A percentile compares a stretch with the other conserved stretches of the same genome.
Evolutionary conservation across 2,888 invertebrate genomes (phyloP).

Genomic region (Sphinx pinastri): DNA sequence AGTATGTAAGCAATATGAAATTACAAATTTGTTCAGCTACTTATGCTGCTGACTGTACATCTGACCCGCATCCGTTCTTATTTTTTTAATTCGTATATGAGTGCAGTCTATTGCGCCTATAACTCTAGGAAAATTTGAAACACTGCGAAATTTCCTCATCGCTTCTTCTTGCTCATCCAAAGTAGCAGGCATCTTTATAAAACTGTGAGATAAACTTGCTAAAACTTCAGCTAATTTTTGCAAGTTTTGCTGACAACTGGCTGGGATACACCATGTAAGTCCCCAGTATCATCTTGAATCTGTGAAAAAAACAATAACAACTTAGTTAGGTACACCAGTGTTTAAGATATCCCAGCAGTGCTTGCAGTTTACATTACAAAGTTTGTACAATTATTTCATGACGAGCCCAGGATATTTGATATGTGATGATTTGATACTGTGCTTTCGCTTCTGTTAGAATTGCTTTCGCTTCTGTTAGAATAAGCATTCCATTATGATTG

Average conservation of each 20-base stretch:
- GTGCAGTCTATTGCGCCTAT: no score
- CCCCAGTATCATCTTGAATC: conserved; percentile 33
- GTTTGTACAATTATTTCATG: conserved; percentile 10
- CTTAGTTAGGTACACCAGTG: conserved; percentile 6
- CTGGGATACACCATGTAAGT: conserved; percentile 31
- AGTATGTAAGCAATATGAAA: no score
- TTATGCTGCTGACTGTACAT: no score
- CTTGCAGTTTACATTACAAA: background rate
- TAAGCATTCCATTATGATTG: no score
- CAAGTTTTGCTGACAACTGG: conserved; percentile 28
- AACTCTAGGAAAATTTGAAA: conserved; percentile 28
- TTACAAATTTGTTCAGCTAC: no score
- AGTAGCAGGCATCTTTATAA: conserved; percentile 31
- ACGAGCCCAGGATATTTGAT: background rate
- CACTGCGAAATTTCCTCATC: conserved; percentile 27
- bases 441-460: no score
- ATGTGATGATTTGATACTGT: no score
- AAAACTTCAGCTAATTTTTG: conserved; percentile 27
- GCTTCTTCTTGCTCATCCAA: conserved; percentile 26
- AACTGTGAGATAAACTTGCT: conserved; percentile 20
- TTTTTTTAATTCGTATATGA: no score
- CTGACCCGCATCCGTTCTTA: no score
- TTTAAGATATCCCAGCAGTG: background rate
- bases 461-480: no score
- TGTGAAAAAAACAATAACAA: conserved; percentile 17